These are phyloP conservation scores for Polydrusus cervinus DNA, from an alignment of 2,888 invertebrate species.

Conservation along the genomic window DNA sequence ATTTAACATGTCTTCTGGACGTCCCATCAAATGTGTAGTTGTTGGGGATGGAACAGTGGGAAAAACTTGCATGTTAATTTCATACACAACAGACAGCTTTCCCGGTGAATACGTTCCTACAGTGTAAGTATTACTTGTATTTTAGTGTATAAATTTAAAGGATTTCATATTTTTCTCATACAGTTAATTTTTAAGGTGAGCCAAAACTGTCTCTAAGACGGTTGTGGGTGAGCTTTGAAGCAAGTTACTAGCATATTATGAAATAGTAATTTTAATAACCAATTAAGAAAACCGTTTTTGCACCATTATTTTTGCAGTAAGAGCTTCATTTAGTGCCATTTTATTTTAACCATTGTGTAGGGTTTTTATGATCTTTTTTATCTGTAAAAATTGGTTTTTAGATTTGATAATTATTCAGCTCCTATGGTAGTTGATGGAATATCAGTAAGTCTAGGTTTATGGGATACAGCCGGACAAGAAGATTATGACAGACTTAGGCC, in stretches of 20 bases:
- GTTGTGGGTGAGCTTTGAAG: too few species aligned
- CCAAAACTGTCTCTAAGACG: too few species aligned
- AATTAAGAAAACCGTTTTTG: too few species aligned
- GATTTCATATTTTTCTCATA: too few species aligned
- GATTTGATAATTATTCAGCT: conserved; percentile 99
- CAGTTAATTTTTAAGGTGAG: too few species aligned
- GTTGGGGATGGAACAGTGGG: conserved; percentile 96
- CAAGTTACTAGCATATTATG: too few species aligned
- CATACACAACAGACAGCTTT: conserved; percentile 94
- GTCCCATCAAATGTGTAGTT: conserved; percentile 94
- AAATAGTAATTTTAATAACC: too few species aligned
- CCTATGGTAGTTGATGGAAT: conserved; percentile 99
- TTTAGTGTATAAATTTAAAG: not conserved
- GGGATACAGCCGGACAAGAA: conserved; percentile 98
- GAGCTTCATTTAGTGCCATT: too few species aligned
- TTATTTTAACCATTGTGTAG: too few species aligned
- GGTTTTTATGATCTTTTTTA: not conserved
- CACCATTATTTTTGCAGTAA: too few species aligned
- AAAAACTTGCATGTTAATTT: conserved; percentile 95
- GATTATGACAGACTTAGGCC: conserved; percentile 97
- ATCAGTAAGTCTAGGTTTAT: conserved; percentile 95
- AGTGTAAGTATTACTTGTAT: conserved; percentile 80
- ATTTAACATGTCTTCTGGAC: conserved; percentile 87
- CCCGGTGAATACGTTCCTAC: conserved; percentile 96
- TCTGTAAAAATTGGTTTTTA: conserved; percentile 67